phyloP scores from a whole-genome alignment of 2,797 vertebrate genomes.

The Squalus acanthias region DNA sequence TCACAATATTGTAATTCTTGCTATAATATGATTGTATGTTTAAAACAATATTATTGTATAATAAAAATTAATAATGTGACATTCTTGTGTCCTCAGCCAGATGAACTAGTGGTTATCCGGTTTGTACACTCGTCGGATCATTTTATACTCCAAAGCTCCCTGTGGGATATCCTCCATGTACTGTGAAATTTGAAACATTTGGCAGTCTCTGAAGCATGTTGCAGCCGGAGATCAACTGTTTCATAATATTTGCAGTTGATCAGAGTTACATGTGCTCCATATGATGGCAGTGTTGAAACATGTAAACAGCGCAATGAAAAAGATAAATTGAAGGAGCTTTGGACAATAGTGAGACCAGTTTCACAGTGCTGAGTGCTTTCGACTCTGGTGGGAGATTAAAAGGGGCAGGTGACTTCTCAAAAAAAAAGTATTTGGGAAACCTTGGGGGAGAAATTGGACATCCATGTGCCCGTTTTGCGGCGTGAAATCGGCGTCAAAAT shows the following conservation, averaged over 20 bases:
- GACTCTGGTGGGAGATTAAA: neutral
- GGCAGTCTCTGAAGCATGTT: neutral
- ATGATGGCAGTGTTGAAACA: constrained; percentile 30
- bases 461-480: neutral
- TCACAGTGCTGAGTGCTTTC: neutral
- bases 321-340: neutral
- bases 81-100: neutral
- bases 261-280: neutral
- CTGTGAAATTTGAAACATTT: constrained; percentile 15
- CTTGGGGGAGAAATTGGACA: neutral
- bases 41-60: neutral
- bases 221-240: neutral
- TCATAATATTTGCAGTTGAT: neutral
- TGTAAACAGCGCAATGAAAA: neutral
- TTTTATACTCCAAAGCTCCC: constrained; percentile 1
- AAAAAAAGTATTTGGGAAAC: neutral
- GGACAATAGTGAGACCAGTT: neutral
- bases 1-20: neutral
- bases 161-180: neutral
- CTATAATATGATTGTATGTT: neutral
- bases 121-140: neutral
- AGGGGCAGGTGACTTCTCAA: neutral
- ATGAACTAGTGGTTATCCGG: neutral
- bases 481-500: neutral
- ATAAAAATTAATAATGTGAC: neutral